These are phyloP conservation scores for Cheilinus undulatus DNA, from an alignment of 2,113 vertebrate genomes.

Conservation along the genomic window DNA sequence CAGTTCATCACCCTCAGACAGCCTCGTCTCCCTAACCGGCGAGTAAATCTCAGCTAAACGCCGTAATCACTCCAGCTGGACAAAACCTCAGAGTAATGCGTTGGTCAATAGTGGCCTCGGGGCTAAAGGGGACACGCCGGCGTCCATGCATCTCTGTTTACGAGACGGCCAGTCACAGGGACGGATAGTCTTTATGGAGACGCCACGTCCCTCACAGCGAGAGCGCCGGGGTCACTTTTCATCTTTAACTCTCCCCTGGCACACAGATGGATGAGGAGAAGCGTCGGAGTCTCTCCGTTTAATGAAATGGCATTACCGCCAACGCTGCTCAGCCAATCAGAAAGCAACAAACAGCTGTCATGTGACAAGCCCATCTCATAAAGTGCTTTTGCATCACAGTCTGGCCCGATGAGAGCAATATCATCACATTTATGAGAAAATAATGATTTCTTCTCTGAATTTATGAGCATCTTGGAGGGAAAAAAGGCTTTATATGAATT, in stretches of 20 bases:
- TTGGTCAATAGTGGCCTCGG: constrained; percentile 66
- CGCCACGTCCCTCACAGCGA: constrained; percentile 30
- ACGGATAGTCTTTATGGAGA: constrained; percentile 53
- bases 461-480: constrained; percentile 73
- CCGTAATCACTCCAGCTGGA: constrained; percentile 71
- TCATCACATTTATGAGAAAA: constrained; percentile 83
- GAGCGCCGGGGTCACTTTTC: constrained; percentile 60
- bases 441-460: constrained; percentile 82
- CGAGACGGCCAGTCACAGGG: constrained; percentile 51
- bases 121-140: constrained; percentile 53
- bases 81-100: constrained; percentile 61
- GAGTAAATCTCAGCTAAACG: constrained; percentile 66
- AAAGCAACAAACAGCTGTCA: constrained; percentile 41
- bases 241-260: constrained; percentile 72
- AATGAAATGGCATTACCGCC: constrained; percentile 68
- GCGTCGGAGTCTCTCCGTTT: constrained; percentile 65
- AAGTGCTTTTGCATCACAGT: constrained; percentile 73
- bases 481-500: constrained; percentile 75
- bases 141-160: constrained; percentile 70
- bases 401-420: constrained; percentile 79
- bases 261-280: constrained; percentile 60
- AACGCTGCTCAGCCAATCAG: constrained; percentile 60
- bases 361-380: constrained; percentile 75
- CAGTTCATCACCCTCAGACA: constrained; percentile 49
- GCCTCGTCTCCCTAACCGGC: constrained; percentile 24